phyloP scores from a whole-genome alignment of 2,797 vertebrate species.

The Cyprinella venusta region DNA sequence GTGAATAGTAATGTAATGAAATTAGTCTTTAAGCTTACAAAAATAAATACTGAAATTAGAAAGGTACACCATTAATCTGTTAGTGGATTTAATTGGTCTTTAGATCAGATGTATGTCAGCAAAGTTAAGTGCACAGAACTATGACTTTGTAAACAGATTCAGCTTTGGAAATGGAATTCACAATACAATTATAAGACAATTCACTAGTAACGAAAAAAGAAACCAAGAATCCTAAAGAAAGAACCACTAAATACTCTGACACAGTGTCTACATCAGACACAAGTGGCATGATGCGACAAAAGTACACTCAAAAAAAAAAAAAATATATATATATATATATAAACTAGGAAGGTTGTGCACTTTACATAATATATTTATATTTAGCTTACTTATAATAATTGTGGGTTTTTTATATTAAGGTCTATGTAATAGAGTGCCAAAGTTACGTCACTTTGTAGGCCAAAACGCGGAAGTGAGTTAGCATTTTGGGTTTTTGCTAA shows the following conservation, averaged over 20 bases:
- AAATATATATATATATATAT: too few relatives aligned
- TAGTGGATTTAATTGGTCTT: neutral
- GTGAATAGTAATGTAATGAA: neutral
- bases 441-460: too few relatives aligned
- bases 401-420: too few relatives aligned
- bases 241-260: neutral
- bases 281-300: too few relatives aligned
- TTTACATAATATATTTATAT: too few relatives aligned
- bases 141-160: neutral
- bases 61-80: neutral
- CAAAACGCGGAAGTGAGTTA: too few relatives aligned
- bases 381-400: too few relatives aligned
- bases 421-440: too few relatives aligned
- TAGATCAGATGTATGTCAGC: neutral
- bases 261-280: too few relatives aligned
- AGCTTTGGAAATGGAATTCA: neutral
- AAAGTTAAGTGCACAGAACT: neutral
- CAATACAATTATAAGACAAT: neutral
- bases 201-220: neutral
- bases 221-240: slow-evolving; percentile 5
- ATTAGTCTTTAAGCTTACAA: neutral
- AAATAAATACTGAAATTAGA: neutral
- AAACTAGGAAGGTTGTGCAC: too few relatives aligned
- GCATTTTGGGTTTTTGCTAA: too few relatives aligned
- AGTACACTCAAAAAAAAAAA: too few relatives aligned